Evolutionary conservation across 2,113 vertebrate species (phyloP).

Genomic region (Corythornis vintsioides): DNA sequence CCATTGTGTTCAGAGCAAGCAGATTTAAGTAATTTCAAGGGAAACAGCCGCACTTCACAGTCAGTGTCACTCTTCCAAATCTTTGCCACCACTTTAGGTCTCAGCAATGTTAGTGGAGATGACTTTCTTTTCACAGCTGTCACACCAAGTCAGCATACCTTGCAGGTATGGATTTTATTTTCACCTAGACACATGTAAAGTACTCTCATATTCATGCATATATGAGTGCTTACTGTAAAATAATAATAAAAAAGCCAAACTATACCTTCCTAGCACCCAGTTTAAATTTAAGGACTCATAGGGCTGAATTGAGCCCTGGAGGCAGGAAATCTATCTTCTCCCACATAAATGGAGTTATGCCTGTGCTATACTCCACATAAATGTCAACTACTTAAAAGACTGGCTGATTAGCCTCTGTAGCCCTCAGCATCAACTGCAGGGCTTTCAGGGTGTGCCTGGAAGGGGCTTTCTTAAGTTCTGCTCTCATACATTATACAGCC

Average conservation of each 20-base stretch:
- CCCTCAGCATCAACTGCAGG: background rate
- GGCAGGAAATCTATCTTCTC: background rate
- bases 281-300: background rate
- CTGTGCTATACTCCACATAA: background rate
- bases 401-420: background rate
- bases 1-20: background rate
- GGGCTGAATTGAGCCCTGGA: background rate
- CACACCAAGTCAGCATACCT: background rate
- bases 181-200: background rate
- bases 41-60: background rate
- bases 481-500: background rate
- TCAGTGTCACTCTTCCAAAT: background rate
- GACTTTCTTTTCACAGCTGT: constrained; percentile 19
- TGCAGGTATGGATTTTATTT: background rate
- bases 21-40: background rate
- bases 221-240: background rate
- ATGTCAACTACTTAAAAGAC: background rate
- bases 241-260: background rate
- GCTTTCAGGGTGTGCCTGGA: background rate
- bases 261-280: background rate
- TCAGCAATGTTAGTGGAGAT: background rate
- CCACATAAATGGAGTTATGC: background rate
- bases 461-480: background rate
- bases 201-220: background rate
- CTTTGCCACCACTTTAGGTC: background rate